A percentile compares a stretch with the other conserved stretches of the same genome.
Conservation (phyloP, 2,888 invertebrate genomes). For the Tholera decimalis region DNA sequence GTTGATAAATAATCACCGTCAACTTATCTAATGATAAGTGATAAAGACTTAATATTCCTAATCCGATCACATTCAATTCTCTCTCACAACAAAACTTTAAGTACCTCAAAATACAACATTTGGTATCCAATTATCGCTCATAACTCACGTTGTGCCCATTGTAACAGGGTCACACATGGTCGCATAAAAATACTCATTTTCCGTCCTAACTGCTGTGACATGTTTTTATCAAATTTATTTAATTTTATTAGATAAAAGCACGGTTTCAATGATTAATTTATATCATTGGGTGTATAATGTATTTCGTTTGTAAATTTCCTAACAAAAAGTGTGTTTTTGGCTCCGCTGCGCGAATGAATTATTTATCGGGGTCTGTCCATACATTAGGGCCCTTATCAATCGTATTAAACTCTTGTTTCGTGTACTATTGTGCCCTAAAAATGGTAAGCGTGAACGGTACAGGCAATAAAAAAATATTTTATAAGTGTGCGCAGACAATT, state of each 20-base stretch:
- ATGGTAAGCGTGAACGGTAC: conserved; percentile 74
- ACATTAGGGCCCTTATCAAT: conserved; percentile 69
- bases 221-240: conserved; percentile 72
- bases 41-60: conserved; percentile 23
- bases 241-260: conserved; percentile 74
- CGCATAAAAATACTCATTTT: conserved; percentile 58
- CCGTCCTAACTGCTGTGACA: conserved; percentile 57
- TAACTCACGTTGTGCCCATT: conserved; percentile 43
- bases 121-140: conserved; percentile 43
- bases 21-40: conserved; percentile 2
- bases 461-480: conserved; percentile 71
- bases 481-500: conserved; percentile 68
- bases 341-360: conserved; percentile 72
- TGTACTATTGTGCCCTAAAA: conserved; percentile 84
- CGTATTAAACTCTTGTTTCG: conserved; percentile 67
- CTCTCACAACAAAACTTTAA: conserved; percentile 35
- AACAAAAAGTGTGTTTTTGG: conserved; percentile 70
- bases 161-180: conserved; percentile 66
- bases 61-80: conserved; percentile 33
- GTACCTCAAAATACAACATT: conserved; percentile 50
- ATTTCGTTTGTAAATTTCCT: conserved; percentile 65
- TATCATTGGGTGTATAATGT: conserved; percentile 59
- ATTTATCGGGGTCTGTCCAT: conserved; percentile 74
- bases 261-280: conserved; percentile 71
- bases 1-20: conserved; percentile 3